Base-by-base conservation (phyloP, 1,140 invertebrate genomes). In the Microplitis demolitor region DNA sequence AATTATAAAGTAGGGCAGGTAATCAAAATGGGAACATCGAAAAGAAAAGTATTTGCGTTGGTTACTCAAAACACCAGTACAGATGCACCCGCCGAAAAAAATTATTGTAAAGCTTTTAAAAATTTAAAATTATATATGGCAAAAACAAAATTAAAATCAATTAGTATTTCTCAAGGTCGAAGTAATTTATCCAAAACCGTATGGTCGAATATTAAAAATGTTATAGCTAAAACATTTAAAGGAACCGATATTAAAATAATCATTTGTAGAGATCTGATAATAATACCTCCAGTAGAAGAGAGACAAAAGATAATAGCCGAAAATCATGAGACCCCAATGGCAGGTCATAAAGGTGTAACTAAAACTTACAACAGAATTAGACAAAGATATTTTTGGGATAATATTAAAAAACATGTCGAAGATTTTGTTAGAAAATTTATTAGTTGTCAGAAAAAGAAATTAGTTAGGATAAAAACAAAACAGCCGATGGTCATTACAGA, bases 271-370 rank as follows among this genome's bases (percentile, higher is more conserved):
- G 58, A 62, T 13, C 11, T 45, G 63, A 33, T 69, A 1, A 68
- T 62, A 11, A 68, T 61, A 61, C 56, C 66, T 33, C 35, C 16
- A 4, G 13, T 61, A 24, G 60, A 74, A 58, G 11, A 31, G 5
- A 14, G 66, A 51, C 6, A 53, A 11, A 69, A 16, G 11, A 54
- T 74, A 13, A 73, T 72, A 1, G 11, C 6, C 4, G 62, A 72
- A 66, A 58, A 72, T 54, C 62, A 76, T 34, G 69, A 63, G 45
- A 63, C 60, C 1, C 45, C 75, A 24, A 58, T 69, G 13, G 73
- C 64, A n/a, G 74, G 76, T 31, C 78, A 79, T 71, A 69, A 60
- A 63, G 78, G 78, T 13, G 71, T 73, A 0, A 69, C 58, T 16
- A 74, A 74, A 74, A 74, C 66, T 4, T 73, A 73, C 39, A 62